A percentile compares a stretch with the other conserved stretches of the same genome.
phyloP scores from a whole-genome alignment of 2,888 invertebrate species.

The Caenorhabditis afra region DNA sequence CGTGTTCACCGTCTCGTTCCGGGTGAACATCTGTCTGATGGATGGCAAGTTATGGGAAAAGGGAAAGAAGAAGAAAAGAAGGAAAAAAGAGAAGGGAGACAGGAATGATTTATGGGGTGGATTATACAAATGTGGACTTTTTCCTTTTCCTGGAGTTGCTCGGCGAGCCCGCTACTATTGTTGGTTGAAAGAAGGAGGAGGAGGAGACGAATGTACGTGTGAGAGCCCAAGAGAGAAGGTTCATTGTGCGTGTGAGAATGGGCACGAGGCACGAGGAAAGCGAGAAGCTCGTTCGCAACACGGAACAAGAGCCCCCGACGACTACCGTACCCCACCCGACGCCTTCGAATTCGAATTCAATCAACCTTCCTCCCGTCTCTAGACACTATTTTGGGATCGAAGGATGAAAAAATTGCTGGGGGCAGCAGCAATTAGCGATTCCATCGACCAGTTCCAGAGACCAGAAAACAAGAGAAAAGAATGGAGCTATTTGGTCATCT shows the following conservation, averaged over 20 bases:
- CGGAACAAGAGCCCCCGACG: too few relatives aligned
- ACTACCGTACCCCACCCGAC: neutral
- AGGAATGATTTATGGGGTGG: conserved; percentile 37
- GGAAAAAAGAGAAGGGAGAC: neutral
- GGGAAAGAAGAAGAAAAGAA: neutral
- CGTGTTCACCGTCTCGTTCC: conserved; percentile 55
- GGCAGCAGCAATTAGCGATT: conserved; percentile 41
- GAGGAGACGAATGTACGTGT: neutral
- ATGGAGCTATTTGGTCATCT: conserved; percentile 33
- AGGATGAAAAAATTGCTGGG: conserved; percentile 27
- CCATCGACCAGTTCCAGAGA: conserved; percentile 35
- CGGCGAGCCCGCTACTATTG: conserved; percentile 8
- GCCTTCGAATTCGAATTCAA: neutral
- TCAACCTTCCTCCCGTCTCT: conserved; percentile 22
- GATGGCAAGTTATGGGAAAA: neutral
- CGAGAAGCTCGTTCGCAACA: neutral
- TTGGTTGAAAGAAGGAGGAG: conserved; percentile 28
- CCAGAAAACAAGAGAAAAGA: conserved; percentile 40
- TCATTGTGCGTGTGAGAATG: conserved; percentile 43
- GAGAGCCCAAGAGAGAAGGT: conserved; percentile 25
- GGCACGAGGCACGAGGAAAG: conserved; percentile 47
- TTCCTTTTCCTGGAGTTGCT: conserved; percentile 24
- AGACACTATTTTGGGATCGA: conserved; percentile 35
- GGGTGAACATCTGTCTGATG: conserved; percentile 43
- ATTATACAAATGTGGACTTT: conserved; percentile 55